phyloP scores from a whole-genome alignment of 2,888 invertebrate species.

The Hirtodrosophila histrioides region DNA sequence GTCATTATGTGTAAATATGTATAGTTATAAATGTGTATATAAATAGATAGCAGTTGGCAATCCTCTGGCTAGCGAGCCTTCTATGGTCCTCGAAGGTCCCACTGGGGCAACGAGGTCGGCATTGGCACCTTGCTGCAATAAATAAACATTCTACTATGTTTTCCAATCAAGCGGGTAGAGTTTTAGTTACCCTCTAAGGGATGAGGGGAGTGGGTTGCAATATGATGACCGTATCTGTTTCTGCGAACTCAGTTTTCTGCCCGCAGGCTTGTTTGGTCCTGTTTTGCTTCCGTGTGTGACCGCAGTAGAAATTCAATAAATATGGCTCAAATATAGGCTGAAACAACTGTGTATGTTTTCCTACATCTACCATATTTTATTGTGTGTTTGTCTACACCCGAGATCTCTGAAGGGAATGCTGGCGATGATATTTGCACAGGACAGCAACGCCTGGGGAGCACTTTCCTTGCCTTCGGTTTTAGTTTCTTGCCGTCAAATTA shows the following conservation, averaged over 20 bases:
- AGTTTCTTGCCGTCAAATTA: constrained; percentile 59
- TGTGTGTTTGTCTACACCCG: constrained; percentile 6
- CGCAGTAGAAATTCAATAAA: constrained; percentile 70
- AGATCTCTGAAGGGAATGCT: constrained; percentile 12
- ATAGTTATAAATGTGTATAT: constrained; percentile 23
- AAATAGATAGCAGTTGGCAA: constrained; percentile 62
- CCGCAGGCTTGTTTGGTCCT: constrained; percentile 38
- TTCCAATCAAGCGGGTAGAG: constrained; percentile 38
- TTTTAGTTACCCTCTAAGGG: constrained; percentile 4
- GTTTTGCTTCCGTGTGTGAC: constrained; percentile 24
- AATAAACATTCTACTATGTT: constrained; percentile 61
- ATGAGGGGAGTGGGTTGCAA: background rate
- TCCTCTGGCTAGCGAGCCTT: constrained; percentile 21
- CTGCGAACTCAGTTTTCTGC: constrained; percentile 29
- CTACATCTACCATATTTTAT: constrained; percentile 41
- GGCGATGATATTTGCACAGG: constrained; percentile 31
- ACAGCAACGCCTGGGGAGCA: constrained; percentile 52
- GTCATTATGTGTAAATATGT: constrained; percentile 71
- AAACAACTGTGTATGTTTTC: constrained; percentile 34
- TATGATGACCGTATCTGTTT: constrained; percentile 41
- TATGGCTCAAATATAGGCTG: constrained; percentile 55
- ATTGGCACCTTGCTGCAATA: constrained; percentile 75
- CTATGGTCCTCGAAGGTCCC: constrained; percentile 23
- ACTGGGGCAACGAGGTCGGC: constrained; percentile 62
- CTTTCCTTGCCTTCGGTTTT: constrained; percentile 40